Evolutionary conservation across 2,113 vertebrate species (phyloP).

Genomic region (Solenodon paradoxus): DNA sequence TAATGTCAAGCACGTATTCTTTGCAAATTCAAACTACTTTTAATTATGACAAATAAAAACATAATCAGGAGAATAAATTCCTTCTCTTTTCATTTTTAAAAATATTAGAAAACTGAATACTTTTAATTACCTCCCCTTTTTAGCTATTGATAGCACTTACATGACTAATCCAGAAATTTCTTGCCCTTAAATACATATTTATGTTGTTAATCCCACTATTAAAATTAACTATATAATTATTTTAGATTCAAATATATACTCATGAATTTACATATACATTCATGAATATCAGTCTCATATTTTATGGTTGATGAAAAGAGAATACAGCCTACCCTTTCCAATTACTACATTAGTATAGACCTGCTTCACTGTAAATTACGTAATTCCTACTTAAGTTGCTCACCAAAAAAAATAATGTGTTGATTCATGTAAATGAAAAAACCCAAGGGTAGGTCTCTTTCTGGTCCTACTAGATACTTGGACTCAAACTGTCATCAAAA

Average conservation of each 20-base stretch:
- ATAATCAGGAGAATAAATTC: not conserved
- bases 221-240: not conserved
- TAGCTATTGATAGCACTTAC: not conserved
- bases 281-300: not conserved
- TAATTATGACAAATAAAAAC: not conserved
- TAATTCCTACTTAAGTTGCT: not conserved
- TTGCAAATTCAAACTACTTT: not conserved
- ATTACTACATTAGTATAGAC: not conserved
- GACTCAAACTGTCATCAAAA: not conserved
- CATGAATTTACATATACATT: not conserved
- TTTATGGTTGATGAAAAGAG: not conserved
- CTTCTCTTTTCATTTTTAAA: constrained; percentile 13
- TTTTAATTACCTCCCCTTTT: constrained; percentile 5
- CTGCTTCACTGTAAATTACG: not conserved
- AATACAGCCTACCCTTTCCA: not conserved
- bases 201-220: not conserved
- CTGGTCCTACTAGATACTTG: not conserved
- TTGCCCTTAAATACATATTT: not conserved
- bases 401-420: not conserved
- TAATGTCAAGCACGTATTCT: not conserved
- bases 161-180: not conserved
- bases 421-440: not conserved
- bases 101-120: not conserved
- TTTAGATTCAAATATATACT: not conserved
- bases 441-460: not conserved